Conservation (phyloP, 2,797 vertebrate genomes). For the Forpus xanthops region DNA sequence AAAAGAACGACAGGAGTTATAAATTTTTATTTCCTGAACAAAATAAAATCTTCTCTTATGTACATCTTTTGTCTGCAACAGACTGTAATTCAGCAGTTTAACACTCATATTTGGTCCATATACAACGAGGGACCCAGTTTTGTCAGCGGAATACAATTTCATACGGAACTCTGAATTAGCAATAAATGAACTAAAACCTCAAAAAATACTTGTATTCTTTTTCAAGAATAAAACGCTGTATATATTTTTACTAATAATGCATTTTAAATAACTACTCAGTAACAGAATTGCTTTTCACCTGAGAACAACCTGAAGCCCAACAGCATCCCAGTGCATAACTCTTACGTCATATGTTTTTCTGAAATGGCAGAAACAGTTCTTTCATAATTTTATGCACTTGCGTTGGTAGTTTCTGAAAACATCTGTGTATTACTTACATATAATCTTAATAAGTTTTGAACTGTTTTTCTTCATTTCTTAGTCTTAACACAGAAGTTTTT, state of each 20-base stretch:
- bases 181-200: not conserved
- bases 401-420: conserved; percentile 9
- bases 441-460: not conserved
- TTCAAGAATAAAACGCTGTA: not conserved
- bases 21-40: not conserved
- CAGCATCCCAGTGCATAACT: not conserved
- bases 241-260: not conserved
- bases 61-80: not conserved
- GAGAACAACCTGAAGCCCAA: conserved; percentile 14
- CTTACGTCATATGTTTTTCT: not conserved
- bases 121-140: not conserved
- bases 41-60: not conserved
- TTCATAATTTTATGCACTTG: conserved; percentile 27
- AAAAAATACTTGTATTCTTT: not conserved
- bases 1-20: not conserved
- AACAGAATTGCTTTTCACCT: not conserved
- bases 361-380: conserved; percentile 37
- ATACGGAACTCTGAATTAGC: not conserved
- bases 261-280: not conserved
- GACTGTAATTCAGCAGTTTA: not conserved
- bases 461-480: not conserved
- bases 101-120: not conserved
- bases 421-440: not conserved
- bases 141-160: not conserved
- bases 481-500: conserved; percentile 21